Evolutionary conservation across 2,797 vertebrate species (phyloP).

Genomic region (Rhynchonycteris naso): DNA sequence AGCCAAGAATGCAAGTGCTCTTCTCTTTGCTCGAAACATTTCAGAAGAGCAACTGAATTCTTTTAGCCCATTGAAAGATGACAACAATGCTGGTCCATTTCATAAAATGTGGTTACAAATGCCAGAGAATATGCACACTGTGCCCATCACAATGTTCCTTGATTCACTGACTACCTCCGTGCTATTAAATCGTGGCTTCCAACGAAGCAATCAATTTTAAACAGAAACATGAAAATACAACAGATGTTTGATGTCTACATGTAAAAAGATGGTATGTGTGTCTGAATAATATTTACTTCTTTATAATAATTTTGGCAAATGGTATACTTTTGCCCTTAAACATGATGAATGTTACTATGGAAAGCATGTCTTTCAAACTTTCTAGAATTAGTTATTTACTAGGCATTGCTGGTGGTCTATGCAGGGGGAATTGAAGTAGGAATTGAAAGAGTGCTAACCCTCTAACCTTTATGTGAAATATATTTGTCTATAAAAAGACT

Average conservation of each 20-base stretch:
- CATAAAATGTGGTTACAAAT: background rate
- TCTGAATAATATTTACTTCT: constrained; percentile 61
- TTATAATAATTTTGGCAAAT: constrained; percentile 66
- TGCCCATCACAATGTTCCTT: background rate
- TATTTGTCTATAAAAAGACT: background rate
- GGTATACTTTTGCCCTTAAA: background rate
- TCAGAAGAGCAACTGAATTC: background rate
- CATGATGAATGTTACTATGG: constrained; percentile 1
- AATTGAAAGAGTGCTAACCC: background rate
- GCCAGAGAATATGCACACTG: background rate
- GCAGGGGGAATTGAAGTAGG: background rate
- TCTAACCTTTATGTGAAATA: background rate
- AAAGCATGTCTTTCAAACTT: constrained; percentile 11
- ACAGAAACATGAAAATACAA: constrained; percentile 42
- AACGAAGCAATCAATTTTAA: constrained; percentile 3
- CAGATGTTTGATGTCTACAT: constrained; percentile 36
- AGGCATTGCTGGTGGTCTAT: background rate
- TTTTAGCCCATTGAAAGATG: background rate
- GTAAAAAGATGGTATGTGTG: background rate
- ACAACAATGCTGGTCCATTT: background rate
- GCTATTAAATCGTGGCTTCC: background rate
- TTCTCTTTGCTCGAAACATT: background rate
- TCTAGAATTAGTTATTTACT: background rate
- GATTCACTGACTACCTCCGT: background rate
- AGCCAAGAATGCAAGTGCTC: background rate